Base-by-base conservation (phyloP, 1,140 invertebrate species). In the Phthorimaea operculella region DNA sequence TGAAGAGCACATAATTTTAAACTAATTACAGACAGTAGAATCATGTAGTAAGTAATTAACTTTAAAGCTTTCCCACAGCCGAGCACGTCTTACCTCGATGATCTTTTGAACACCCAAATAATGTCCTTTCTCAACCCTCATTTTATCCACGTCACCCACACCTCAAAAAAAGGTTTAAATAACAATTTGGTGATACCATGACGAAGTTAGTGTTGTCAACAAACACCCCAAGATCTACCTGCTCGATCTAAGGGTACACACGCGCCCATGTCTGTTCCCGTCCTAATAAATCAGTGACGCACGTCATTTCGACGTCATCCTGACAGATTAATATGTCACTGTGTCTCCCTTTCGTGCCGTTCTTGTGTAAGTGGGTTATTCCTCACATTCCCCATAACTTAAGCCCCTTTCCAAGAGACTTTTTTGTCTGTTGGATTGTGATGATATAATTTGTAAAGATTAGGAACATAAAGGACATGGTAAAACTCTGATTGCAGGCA, bases 271-370 rank as follows among this genome's bases (percentile, higher is more conserved):
- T 73, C 66, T 70, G 57, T 69, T 63, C 64, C 47, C 64, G 51
- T 70, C 62, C 67, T 67, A 76, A 77, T 79, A 77, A 76, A 76
- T 73, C 73, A 79, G 64, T 57, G 53, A 42, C 61, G 62, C 62
- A 48, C 47, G 33, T 42, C 28, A 21, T 47, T 47, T 42, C 18
- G 50, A 56, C 50, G 56, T 61, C 58, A 60, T 53, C 59, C 52
- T 39, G 57, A 51, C 53, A 51, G 55, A 64, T 62, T 70, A 63
- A 57, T 49, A 63, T 33, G 53, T 62, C 48, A 52, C 59, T 60
- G 48, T 39, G 10, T 12, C 36, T n/a, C 10, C 36, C 36, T n/a
- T 39, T 39, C 21, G 21, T 28, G 21, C 21, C 21, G 21, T 28
- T 28, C 21, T 28, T 28, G 21, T 28, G 21, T 28, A 28, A 28